Evolutionary conservation across 2,888 invertebrate species (phyloP), one percentile per base, ranked within the genome.

Genomic region (Spilarctia lutea): DNA sequence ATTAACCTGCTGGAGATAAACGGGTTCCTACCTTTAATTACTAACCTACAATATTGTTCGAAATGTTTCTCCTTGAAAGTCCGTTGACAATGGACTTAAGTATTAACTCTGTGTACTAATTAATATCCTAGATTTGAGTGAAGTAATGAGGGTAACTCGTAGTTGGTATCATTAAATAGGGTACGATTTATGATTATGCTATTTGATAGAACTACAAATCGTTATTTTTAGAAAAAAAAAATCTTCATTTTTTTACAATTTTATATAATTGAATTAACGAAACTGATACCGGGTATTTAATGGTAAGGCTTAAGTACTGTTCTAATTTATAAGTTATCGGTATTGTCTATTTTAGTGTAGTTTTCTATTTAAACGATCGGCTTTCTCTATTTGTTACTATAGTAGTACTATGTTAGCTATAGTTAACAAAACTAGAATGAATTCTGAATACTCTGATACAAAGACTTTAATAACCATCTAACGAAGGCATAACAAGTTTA

Each of bases 181-280:
- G 65, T 66, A 66, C 39, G 56, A 66, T 67, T 72, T 56, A 48
- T 52, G 24, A 72, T 60, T 60, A 72, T 24, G 7, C 10, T 56
- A 10, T 10, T 56, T 56, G 10, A n/a, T 2, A n/a, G n/a, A 56
- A 52, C 24, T 0, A 52, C 24, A 8, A 56, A 56, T 3, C n/a
- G 11, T 56, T 3, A 56, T 24, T 0, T n/a, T 56, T n/a, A 24
- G 7, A 24, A 24, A n/a, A 10, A 2, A n/a, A 56, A 3, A 2
- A 24, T 18, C 18, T 16, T 45, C 16, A 18, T 45, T 45, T 0
- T 45, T 13, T 13, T 42, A n/a, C n/a, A n/a, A 35, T 39, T 39
- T 48, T 48, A 48, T 4, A 4, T 2, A 20, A 48, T 20, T 48
- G 48, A 48, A 6, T 48, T 18, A 18, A 6, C 0, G 3, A 18